phyloP scores from a whole-genome alignment of 1,140 invertebrate genomes.

The Drosophila aff. region DNA sequence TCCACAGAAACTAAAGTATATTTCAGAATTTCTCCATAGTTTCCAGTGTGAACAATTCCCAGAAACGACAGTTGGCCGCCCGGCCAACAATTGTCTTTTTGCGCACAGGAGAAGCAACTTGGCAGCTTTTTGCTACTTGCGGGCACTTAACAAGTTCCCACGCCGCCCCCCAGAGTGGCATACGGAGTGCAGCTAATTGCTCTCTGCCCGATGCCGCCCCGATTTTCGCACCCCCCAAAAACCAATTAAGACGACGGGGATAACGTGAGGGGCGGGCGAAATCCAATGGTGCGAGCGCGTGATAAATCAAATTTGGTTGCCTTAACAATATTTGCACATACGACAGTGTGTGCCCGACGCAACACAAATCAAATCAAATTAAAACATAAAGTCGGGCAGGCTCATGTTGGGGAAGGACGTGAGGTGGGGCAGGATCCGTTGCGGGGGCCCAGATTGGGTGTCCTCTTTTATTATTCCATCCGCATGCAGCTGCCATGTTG shows the following conservation, averaged over 20 bases:
- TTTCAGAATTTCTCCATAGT: background rate
- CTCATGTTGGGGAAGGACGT: conserved; percentile 40
- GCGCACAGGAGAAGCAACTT: conserved; percentile 30
- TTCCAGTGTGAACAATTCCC: conserved; percentile 9
- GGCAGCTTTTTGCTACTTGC: conserved; percentile 63
- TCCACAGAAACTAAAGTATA: background rate
- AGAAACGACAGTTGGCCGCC: conserved; percentile 28
- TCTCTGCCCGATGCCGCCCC: conserved; percentile 23
- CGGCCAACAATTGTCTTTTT: conserved; percentile 48
- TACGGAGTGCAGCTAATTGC: conserved; percentile 77
- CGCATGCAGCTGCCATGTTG: conserved; percentile 78
- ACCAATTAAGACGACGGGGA: conserved; percentile 72
- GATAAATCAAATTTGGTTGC: conserved; percentile 83
- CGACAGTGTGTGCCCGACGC: conserved; percentile 71
- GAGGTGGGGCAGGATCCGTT: conserved; percentile 2
- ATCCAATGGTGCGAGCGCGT: conserved; percentile 48
- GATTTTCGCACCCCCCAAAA: conserved; percentile 58
- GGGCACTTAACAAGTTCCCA: conserved; percentile 70
- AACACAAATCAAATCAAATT: conserved; percentile 85
- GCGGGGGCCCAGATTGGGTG: conserved; percentile 42
- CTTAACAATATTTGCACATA: conserved; percentile 82
- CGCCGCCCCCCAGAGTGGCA: conserved; percentile 12
- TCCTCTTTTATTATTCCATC: conserved; percentile 76
- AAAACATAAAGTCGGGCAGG: conserved; percentile 75
- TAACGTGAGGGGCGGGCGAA: conserved; percentile 7